Evolutionary conservation across 2,888 invertebrate species (phyloP).

Genomic region (Caenorhabditis drosophilae): DNA sequence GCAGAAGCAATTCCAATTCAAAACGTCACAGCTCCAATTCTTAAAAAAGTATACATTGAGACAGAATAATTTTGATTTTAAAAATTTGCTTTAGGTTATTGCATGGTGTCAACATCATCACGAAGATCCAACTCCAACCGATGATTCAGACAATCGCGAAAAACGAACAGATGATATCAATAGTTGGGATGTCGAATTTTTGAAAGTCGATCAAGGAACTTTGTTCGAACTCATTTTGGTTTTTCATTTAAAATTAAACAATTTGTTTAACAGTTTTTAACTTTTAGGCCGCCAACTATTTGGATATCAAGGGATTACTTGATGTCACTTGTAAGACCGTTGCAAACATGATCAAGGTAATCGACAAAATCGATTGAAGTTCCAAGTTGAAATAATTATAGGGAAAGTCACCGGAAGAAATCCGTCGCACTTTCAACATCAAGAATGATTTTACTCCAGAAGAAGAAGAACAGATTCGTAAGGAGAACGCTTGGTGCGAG

Average conservation of each 20-base stretch:
- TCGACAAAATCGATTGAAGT: no score
- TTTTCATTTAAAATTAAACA: no score
- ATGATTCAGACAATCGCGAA: conserved; percentile 95
- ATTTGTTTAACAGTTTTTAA: no score
- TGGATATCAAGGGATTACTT: conserved; percentile 74
- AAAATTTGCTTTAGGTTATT: no score
- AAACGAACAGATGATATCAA: conserved; percentile 98
- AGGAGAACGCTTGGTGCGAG: conserved; percentile 68
- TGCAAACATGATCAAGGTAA: conserved; percentile 74
- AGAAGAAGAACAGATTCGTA: conserved; percentile 82
- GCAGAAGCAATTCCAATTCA: conserved; percentile 89
- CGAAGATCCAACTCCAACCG: conserved; percentile 83
- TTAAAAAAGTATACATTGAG: no score
- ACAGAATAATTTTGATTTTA: no score
- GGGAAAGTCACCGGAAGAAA: conserved; percentile 74
- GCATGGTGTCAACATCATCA: conserved; percentile 73
- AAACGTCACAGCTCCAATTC: conserved; percentile 94
- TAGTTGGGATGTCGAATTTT: conserved; percentile 97
- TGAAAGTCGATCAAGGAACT: conserved; percentile 97
- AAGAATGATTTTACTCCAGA: conserved; percentile 78
- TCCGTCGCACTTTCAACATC: conserved; percentile 74
- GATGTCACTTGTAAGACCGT: conserved; percentile 94
- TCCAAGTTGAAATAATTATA: conserved; percentile 9
- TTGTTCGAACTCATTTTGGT: conserved; percentile 91
- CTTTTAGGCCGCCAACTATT: conserved; percentile 54